Percentiles rank a stretch among this genome's conserved stretches.
Conservation (phyloP, 1,140 invertebrate genomes). For the Acyrthosiphon pisum region DNA sequence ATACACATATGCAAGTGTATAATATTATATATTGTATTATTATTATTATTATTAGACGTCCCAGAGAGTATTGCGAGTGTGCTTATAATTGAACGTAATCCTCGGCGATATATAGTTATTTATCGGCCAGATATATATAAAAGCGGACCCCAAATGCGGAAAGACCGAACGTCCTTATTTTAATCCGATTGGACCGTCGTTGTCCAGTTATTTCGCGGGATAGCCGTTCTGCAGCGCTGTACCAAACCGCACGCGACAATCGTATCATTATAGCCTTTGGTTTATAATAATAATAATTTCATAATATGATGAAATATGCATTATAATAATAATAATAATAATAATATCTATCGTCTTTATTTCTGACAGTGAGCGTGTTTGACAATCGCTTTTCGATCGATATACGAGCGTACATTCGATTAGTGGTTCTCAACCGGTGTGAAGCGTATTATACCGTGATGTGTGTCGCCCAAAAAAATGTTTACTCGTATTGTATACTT, state of each 20-base stretch:
- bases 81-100: constrained; percentile 26
- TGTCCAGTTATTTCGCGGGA: neutral
- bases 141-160: neutral
- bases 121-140: neutral
- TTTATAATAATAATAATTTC: neutral
- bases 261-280: neutral
- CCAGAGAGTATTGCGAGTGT: neutral
- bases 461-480: no score
- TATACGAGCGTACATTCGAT: no score
- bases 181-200: constrained; percentile 25
- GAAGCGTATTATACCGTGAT: no score
- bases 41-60: neutral
- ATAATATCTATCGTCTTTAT: neutral
- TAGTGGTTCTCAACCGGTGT: no score
- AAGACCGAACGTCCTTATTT: neutral
- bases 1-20: neutral
- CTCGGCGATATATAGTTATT: constrained; percentile 6
- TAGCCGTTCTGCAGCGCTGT: neutral
- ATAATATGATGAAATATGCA: neutral
- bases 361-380: neutral
- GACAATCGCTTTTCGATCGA: neutral
- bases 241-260: neutral
- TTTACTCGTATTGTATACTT: no score
- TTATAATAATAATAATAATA: neutral
- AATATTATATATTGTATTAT: neutral